phyloP scores from a whole-genome alignment of 2,888 invertebrate species.

The Nomada flava region DNA sequence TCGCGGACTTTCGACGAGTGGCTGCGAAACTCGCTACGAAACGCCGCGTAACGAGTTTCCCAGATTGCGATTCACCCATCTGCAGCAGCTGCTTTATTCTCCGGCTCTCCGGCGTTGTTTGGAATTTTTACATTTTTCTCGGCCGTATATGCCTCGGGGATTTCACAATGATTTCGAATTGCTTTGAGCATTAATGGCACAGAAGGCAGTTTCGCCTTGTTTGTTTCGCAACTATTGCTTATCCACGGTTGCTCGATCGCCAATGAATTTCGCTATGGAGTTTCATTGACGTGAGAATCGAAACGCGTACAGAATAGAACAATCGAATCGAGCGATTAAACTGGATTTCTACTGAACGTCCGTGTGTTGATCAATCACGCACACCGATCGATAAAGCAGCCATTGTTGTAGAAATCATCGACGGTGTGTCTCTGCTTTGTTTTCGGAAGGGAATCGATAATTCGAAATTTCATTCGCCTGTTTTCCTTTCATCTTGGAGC shows the following conservation, averaged over 20 bases:
- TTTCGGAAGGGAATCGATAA: background rate
- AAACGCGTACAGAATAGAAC: conserved; percentile 2
- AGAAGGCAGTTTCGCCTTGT: background rate
- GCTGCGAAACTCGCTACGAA: conserved; percentile 23
- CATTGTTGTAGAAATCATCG: background rate
- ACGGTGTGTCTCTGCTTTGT: background rate
- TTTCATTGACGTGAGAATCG: conserved; percentile 13
- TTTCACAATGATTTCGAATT: too few relatives aligned
- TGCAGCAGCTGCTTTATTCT: conserved; percentile 25
- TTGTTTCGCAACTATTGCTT: background rate
- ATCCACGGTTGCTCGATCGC: conserved; percentile 12
- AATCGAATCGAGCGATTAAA: conserved; percentile 29
- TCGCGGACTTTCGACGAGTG: conserved; percentile 18
- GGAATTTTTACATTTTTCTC: background rate
- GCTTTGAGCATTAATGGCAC: background rate
- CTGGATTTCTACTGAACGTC: background rate
- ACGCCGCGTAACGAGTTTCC: conserved; percentile 35
- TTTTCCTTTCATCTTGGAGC: background rate
- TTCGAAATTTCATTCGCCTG: background rate
- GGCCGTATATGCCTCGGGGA: too few relatives aligned
- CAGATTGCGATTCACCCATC: conserved; percentile 42
- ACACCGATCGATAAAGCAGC: conserved; percentile 2
- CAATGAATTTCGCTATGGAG: background rate
- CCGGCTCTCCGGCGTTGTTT: background rate
- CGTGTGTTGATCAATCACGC: background rate